A percentile compares a stretch with the other conserved stretches of the same genome.
These are phyloP conservation scores for Genyomyrus donnyi DNA, from an alignment of 2,113 vertebrate species.

Conservation along the genomic window DNA sequence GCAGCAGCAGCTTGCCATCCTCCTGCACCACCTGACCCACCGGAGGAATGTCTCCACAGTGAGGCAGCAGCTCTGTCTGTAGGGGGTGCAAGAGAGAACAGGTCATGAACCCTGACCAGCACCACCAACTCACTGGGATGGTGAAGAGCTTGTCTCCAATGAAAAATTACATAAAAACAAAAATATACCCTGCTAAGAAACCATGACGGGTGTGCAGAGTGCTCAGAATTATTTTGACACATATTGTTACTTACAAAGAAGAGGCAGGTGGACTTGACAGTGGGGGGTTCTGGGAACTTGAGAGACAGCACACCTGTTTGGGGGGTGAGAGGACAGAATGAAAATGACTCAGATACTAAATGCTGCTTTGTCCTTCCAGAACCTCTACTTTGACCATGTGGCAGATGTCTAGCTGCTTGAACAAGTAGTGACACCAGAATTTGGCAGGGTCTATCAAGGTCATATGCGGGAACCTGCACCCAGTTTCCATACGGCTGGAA, in stretches of 20 bases:
- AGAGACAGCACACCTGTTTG: conserved; percentile 83
- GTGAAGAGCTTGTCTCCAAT: background rate
- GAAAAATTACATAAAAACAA: background rate
- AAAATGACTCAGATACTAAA: background rate
- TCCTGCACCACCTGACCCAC: conserved; percentile 86
- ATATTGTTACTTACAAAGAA: conserved; percentile 83
- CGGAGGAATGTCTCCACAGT: conserved; percentile 79
- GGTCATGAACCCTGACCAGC: background rate
- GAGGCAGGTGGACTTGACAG: conserved; percentile 88
- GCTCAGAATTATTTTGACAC: background rate
- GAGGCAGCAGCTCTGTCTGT: conserved; percentile 88
- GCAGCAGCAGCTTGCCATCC: conserved; percentile 79
- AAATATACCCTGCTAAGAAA: background rate
- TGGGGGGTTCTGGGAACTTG: conserved; percentile 95
- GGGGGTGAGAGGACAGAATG: background rate
- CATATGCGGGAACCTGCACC: background rate
- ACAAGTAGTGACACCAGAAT: background rate
- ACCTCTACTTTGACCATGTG: background rate
- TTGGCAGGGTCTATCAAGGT: background rate
- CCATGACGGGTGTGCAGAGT: background rate
- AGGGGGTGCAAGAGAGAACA: conserved; percentile 15
- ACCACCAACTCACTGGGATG: background rate
- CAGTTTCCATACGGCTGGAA: background rate
- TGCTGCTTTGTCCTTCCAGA: background rate
- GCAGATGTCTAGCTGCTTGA: background rate